Percentiles rank a stretch among this genome's conserved stretches.
Evolutionary conservation across 2,113 vertebrate species (phyloP).

Genomic region (Glareola pratincola): DNA sequence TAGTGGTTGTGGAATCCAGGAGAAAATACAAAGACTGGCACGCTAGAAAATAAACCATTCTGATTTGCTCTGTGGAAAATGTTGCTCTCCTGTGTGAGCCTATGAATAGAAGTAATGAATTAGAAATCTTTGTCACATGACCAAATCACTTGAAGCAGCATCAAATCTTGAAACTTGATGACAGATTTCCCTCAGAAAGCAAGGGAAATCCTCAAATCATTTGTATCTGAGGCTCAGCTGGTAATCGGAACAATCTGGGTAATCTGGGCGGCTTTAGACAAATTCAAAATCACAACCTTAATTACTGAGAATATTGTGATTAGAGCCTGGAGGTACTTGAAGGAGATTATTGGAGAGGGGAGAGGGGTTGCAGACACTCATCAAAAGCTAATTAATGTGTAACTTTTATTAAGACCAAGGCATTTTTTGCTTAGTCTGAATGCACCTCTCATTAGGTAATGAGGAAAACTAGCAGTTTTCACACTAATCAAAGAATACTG

Average conservation of each 20-base stretch:
- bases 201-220: not conserved
- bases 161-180: not conserved
- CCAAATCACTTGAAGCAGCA: not conserved
- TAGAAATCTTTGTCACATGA: not conserved
- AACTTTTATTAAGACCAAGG: not conserved
- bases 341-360: not conserved
- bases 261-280: constrained; percentile 7
- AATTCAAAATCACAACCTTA: constrained; percentile 34
- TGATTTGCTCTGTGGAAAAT: not conserved
- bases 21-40: not conserved
- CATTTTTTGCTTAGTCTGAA: not conserved
- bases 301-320: constrained; percentile 16
- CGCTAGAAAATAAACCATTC: not conserved
- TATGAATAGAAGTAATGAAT: not conserved
- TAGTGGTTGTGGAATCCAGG: not conserved
- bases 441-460: not conserved
- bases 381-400: not conserved
- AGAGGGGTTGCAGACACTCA: not conserved
- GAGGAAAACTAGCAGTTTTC: not conserved
- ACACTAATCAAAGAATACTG: not conserved
- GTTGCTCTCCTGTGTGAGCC: not conserved
- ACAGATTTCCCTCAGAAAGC: not conserved
- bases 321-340: not conserved
- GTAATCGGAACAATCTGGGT: constrained; percentile 4
- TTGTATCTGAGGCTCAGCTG: not conserved